Percentiles rank a stretch among this genome's conserved stretches.
Conservation (phyloP, 2,113 vertebrate species). For the Eublepharis macularius region DNA sequence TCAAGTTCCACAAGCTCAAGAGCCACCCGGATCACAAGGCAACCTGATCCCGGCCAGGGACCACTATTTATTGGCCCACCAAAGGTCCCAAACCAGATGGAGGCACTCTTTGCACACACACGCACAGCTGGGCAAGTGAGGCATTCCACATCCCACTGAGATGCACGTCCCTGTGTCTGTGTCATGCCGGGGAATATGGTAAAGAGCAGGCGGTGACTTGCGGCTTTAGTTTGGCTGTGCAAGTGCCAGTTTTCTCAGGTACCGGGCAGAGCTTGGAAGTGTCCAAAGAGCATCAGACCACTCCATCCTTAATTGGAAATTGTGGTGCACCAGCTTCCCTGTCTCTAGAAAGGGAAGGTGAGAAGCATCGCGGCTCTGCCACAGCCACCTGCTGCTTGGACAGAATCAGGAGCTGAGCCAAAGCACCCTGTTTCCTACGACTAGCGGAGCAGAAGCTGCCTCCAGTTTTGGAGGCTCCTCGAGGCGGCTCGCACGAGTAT, state of each 20-base stretch:
- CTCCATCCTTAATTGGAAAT: neutral
- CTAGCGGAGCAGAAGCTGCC: neutral
- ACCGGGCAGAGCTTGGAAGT: neutral
- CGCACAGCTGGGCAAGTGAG: neutral
- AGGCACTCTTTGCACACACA: neutral
- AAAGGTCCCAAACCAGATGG: neutral
- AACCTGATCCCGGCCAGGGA: conserved; percentile 57
- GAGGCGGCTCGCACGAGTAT: neutral
- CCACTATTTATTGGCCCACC: conserved; percentile 57
- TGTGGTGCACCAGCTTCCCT: neutral
- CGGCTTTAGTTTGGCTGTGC: neutral
- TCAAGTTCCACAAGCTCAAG: conserved; percentile 92
- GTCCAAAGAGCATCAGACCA: neutral
- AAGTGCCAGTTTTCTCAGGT: neutral
- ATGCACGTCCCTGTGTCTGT: neutral
- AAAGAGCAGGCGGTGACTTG: neutral
- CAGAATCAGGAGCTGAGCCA: neutral
- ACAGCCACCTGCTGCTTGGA: neutral
- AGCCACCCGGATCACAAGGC: conserved; percentile 87
- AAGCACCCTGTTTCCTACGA: neutral
- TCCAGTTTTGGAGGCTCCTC: neutral
- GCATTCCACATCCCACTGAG: neutral
- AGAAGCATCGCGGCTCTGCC: neutral
- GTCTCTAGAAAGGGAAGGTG: neutral
- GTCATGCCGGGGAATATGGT: neutral